Evolutionary conservation across 2,797 vertebrate species (phyloP), one percentile per base, ranked within the genome.

Genomic region (Peromyscus eremicus): DNA sequence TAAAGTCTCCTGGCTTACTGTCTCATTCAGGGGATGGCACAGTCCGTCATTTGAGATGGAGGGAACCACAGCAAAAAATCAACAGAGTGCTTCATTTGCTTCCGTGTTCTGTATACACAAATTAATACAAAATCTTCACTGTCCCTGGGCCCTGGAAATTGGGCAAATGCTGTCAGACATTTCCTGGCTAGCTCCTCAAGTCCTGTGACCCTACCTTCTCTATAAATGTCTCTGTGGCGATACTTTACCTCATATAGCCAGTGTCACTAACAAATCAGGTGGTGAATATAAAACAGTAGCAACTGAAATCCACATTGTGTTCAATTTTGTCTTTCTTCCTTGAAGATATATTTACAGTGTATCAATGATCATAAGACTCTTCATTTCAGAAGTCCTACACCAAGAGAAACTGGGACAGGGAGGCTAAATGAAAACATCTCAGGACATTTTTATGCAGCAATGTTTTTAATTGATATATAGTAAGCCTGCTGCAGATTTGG

Each of bases 391-490:
- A 77, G 23, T 46, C 29, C 57, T 62, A 34, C 3, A 83, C 4
- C 5, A 83, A 75, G 29, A 40, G 86, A 75, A 52, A 4, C 46
- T 25, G 43, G 17, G 14, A 46, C 4, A 71, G 37, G 14, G 55
- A 73, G 34, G 4, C 13, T n/a, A 57, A 94, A 91, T 91, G 37
- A 87, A 94, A 77, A 73, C 66, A 91, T 76, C 66, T 16, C 46
- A 49, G 27, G 66, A 6, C 8, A 29, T 14, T 52, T 64, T 66
- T 66, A 52, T 66, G 49, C 6, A 64, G 14, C 8, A 64, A 84
- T 66, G 37, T 34, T 79, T 87, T 75, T 40, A 40, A 86, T 29
- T 68, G 46, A 3, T 25, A 71, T 70, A 19, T 4, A 32, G 23
- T 52, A 57, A 5, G 2, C 3, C 6, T 76, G 87, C 64, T 64